phyloP scores from a whole-genome alignment of 2,888 invertebrate species.

The Aspidiotus rigidus region DNA sequence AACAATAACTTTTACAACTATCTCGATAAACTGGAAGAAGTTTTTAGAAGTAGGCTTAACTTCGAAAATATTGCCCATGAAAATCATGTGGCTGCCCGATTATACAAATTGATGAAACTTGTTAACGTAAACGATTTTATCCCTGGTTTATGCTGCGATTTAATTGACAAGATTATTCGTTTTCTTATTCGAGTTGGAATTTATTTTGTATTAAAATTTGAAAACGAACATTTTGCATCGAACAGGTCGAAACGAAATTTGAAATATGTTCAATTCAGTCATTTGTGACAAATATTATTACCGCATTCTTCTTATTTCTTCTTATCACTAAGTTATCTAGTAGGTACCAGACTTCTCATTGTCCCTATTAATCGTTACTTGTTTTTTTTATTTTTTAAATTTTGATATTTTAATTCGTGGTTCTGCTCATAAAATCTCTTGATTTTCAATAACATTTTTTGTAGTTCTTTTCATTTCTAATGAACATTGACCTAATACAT shows the following conservation, averaged over 20 bases:
- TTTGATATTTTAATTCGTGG: neutral
- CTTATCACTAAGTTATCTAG: too few relatives aligned
- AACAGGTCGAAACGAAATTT: neutral
- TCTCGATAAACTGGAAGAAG: neutral
- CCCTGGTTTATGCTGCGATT: neutral
- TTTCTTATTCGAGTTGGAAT: neutral
- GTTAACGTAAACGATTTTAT: neutral
- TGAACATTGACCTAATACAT: too few relatives aligned
- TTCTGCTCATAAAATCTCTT: neutral
- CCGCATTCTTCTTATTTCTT: too few relatives aligned
- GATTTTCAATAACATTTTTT: neutral
- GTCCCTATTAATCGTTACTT: neutral
- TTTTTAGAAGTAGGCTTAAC: conserved; percentile 1
- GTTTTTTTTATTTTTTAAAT: neutral
- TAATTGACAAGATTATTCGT: neutral
- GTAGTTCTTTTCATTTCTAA: too few relatives aligned
- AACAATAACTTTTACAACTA: neutral
- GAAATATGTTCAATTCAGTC: neutral
- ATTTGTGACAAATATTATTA: neutral
- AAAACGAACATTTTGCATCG: neutral
- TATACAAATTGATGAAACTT: neutral
- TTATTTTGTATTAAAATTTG: neutral
- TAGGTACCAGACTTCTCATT: neutral
- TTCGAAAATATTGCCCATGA: neutral
- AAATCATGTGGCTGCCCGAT: neutral